Conservation (phyloP, 2,888 invertebrate species). For the Brassicogethes aeneus region DNA sequence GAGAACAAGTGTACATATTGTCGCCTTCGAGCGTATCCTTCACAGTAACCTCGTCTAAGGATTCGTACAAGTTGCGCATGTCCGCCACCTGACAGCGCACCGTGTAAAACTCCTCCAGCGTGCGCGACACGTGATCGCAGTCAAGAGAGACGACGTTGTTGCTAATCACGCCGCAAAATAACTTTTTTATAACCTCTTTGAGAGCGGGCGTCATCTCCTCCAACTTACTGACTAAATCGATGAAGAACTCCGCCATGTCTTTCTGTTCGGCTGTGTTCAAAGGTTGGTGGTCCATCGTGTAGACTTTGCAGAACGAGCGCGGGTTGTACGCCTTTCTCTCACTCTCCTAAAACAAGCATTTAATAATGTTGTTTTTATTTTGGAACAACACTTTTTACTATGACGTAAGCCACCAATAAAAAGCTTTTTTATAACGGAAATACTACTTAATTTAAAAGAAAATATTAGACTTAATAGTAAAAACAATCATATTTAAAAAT, state of each 20-base stretch:
- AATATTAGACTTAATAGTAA: no score
- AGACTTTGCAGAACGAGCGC: slow-evolving; percentile 88
- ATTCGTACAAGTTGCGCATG: slow-evolving; percentile 92
- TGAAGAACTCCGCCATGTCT: slow-evolving; percentile 97
- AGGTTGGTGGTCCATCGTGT: slow-evolving; percentile 95
- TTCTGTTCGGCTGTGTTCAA: slow-evolving; percentile 94
- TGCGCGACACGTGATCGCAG: slow-evolving; percentile 90
- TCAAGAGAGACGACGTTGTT: slow-evolving; percentile 95
- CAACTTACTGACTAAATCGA: slow-evolving; percentile 88
- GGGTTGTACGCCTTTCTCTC: slow-evolving; percentile 95
- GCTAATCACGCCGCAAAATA: slow-evolving; percentile 89
- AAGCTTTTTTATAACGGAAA: no score
- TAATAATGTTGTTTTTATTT: no score
- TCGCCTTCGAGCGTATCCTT: slow-evolving; percentile 95
- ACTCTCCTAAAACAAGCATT: slow-evolving; percentile 76
- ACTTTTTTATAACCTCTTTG: slow-evolving; percentile 78
- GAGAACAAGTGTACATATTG: slow-evolving; percentile 96
- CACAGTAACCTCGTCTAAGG: slow-evolving; percentile 92
- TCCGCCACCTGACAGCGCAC: slow-evolving; percentile 94
- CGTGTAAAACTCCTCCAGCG: slow-evolving; percentile 92
- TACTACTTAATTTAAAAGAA: no score
- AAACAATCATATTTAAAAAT: no score
- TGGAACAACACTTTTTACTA: no score
- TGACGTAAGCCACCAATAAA: no score
- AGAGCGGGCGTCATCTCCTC: slow-evolving; percentile 92